Conservation (phyloP, 2,888 invertebrate species). For the Gari tellinella region DNA sequence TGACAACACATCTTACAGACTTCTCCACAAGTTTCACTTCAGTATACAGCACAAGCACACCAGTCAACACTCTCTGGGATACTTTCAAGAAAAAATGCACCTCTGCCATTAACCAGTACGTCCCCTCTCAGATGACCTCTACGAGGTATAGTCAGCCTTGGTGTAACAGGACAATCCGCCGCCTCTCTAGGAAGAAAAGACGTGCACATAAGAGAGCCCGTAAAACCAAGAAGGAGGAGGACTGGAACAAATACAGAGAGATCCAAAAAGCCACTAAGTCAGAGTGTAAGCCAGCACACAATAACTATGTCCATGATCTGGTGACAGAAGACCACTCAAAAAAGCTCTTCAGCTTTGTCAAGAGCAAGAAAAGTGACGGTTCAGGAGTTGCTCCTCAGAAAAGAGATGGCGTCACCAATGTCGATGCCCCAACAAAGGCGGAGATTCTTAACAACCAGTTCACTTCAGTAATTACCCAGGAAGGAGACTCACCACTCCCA, state of each 20-base stretch:
- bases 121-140: slow-evolving; percentile 13
- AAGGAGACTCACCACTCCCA: slow-evolving; percentile 4
- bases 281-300: slow-evolving; percentile 14
- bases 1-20: slow-evolving; percentile 10
- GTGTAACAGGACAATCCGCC: not conserved
- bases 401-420: slow-evolving; percentile 1
- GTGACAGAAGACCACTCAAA: too few relatives aligned
- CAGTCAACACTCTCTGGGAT: too few relatives aligned
- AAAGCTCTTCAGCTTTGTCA: too few relatives aligned
- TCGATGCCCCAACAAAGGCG: slow-evolving; percentile 4
- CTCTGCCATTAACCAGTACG: slow-evolving; percentile 5
- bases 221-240: not conserved
- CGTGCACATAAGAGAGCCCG: slow-evolving; percentile 5
- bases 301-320: slow-evolving; percentile 2
- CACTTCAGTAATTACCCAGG: slow-evolving; percentile 4
- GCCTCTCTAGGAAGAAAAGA: slow-evolving; percentile 5
- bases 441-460: slow-evolving; percentile 16
- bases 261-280: not conserved
- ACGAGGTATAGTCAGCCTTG: slow-evolving; percentile 10
- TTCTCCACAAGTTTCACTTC: slow-evolving; percentile 10
- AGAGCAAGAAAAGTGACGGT: slow-evolving; percentile 10
- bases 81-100: slow-evolving; percentile 5
- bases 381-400: slow-evolving; percentile 10
- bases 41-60: not conserved
- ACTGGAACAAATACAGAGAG: slow-evolving; percentile 3